Evolutionary conservation across 2,888 invertebrate species (phyloP).

Genomic region (Dermolepida albohirtum): DNA sequence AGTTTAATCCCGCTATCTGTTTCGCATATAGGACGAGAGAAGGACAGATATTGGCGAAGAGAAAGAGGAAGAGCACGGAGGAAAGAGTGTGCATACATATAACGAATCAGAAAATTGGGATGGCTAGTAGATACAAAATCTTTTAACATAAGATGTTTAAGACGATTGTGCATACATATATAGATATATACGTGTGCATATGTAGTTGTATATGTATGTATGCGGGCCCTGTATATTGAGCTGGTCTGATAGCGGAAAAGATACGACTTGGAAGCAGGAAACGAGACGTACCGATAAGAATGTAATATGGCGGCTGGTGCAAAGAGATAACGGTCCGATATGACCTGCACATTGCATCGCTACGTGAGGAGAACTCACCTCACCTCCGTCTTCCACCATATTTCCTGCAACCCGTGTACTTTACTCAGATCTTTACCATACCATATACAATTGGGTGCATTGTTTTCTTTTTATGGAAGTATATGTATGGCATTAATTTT

Average conservation of each 20-base stretch:
- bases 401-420: slow-evolving; percentile 5
- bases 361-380: slow-evolving; percentile 48
- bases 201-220: slow-evolving; percentile 21
- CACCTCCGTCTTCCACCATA: slow-evolving; percentile 12
- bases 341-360: slow-evolving; percentile 55
- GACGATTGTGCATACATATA: slow-evolving; percentile 9
- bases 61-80: background rate
- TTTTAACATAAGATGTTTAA: too few species aligned
- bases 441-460: background rate
- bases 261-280: slow-evolving; percentile 64
- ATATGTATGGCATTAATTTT: background rate
- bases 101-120: slow-evolving; percentile 2
- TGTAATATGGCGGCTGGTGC: slow-evolving; percentile 64
- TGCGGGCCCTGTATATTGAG: slow-evolving; percentile 54
- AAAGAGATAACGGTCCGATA: slow-evolving; percentile 62
- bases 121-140: slow-evolving; percentile 13
- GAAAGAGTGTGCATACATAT: background rate
- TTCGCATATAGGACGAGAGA: background rate
- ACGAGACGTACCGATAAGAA: slow-evolving; percentile 64
- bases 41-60: background rate
- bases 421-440: background rate
- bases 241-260: slow-evolving; percentile 62
- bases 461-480: background rate
- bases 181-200: slow-evolving; percentile 12
- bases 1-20: slow-evolving; percentile 46